Conservation (phyloP, 2,888 invertebrate genomes). For the Sarcophaga rosellei region DNA sequence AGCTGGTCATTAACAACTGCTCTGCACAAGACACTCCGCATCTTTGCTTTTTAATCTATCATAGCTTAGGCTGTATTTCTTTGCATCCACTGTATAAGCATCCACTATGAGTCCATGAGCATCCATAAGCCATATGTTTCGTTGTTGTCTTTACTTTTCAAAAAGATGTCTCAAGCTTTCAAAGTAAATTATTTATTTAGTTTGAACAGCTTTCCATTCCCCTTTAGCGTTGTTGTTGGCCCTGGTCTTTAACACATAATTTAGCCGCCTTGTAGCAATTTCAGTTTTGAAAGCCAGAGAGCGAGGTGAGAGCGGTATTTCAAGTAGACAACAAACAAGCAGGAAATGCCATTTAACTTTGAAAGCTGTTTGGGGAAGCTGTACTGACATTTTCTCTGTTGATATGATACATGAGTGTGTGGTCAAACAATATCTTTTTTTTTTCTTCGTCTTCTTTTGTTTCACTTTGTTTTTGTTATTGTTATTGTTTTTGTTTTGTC, state of each 20-base stretch:
- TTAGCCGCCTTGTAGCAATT: slow-evolving; percentile 10
- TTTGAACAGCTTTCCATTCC: background rate
- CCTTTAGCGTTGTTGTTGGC: background rate
- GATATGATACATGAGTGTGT: slow-evolving; percentile 56
- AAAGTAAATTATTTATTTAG: slow-evolving; percentile 47
- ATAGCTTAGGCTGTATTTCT: background rate
- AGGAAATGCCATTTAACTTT: slow-evolving; percentile 66
- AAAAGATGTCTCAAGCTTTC: slow-evolving; percentile 55
- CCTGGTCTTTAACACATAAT: background rate
- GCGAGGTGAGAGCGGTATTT: background rate
- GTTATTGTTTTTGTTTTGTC: slow-evolving; percentile 1
- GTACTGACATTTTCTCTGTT: slow-evolving; percentile 56
- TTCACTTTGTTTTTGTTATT: slow-evolving; percentile 8
- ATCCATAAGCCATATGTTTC: slow-evolving; percentile 5
- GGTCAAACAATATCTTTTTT: slow-evolving; percentile 31
- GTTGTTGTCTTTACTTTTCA: slow-evolving; percentile 2
- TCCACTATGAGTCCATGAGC: background rate
- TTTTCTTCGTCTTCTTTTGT: no score
- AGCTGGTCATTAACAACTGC: slow-evolving; percentile 41
- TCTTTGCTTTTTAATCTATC: background rate
- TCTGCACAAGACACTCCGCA: background rate
- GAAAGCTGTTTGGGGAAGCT: slow-evolving; percentile 64
- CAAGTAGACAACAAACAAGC: slow-evolving; percentile 43
- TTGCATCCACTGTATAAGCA: background rate
- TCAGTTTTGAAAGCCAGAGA: background rate